Evolutionary conservation across 2,797 vertebrate species (phyloP), one percentile per base, ranked within the genome.

Genomic region (Hemitrygon akajei): DNA sequence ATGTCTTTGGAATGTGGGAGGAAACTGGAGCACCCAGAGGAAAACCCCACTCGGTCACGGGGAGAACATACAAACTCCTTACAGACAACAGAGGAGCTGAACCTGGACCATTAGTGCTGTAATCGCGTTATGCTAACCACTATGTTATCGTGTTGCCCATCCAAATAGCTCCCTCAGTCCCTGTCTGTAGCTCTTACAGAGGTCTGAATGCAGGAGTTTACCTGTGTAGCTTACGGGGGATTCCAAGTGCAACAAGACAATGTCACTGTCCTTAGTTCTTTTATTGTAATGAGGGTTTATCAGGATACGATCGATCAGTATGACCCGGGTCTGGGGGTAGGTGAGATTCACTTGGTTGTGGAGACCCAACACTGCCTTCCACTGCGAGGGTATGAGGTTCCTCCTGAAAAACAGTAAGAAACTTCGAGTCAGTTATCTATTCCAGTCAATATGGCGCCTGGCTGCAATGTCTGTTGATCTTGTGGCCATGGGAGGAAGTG

Each of bases 221-320:
- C 99, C 96, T 95, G 97, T 97, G 80, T 97, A 98, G 96, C 95
- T 97, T 91, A 98, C 95, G 94, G 96, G 96, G 63, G 95, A 93
- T 91, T 97, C 95, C 91, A 99, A 97, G 87, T 97, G 99, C 96
- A 99, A 97, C 96, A 99, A 96, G 93, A 97, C 97, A 3, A 99
- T 96, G 94, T 99, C 99, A 0, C 95, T 97, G 16, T 98, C 94
- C 95, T 99, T 99, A 56, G 95, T 98, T 16, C 75, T 34, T 80
- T 95, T 96, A 96, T 97, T 96, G 95, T 99, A 99, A 58, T 96
- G 96, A 82, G 95, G 96, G 94, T 98, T 96, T 93, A 98, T 98
- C 94, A 98, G 25, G 73, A 99, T 96, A 94, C 94, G 96, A 95
- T 98, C 97, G 0, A 99, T 96, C 93, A 0, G 14, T 79, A 0